Conservation (phyloP, 64 coral and sea anemone species). For the Hydrozoanthus tunicans region DNA sequence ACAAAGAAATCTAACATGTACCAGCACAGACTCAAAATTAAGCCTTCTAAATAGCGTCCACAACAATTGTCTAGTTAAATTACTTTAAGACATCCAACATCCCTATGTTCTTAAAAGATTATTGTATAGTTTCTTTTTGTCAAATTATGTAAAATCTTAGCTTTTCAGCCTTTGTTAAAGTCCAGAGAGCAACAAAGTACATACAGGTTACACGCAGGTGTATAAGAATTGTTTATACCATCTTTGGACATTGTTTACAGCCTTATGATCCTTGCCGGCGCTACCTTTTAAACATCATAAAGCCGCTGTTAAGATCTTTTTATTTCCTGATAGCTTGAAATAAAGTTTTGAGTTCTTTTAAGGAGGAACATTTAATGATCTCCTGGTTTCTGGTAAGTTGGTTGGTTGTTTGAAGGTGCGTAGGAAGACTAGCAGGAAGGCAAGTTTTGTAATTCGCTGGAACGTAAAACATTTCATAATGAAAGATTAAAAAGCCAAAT, state of each 20-base stretch:
- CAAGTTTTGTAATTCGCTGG: background rate
- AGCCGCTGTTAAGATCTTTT: background rate
- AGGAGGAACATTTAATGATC: background rate
- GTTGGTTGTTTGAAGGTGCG: background rate
- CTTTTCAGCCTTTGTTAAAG: background rate
- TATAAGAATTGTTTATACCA: background rate
- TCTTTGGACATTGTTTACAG: background rate
- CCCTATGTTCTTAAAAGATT: background rate
- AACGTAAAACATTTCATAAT: constrained; percentile 2
- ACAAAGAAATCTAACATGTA: background rate
- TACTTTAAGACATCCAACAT: background rate
- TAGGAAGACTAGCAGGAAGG: background rate
- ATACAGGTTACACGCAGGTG: background rate
- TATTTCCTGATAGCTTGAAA: background rate
- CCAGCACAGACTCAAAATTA: background rate
- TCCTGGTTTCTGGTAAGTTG: background rate
- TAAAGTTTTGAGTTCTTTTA: background rate
- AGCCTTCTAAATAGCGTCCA: background rate
- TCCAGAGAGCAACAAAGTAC: background rate
- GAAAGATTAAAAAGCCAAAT: constrained; percentile 40
- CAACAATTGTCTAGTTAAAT: background rate
- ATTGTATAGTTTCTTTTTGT: background rate
- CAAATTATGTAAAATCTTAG: background rate
- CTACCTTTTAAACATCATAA: background rate
- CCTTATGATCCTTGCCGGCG: background rate